phyloP scores from a whole-genome alignment of 2,113 vertebrate genomes.

The Oryzias javanicus region DNA sequence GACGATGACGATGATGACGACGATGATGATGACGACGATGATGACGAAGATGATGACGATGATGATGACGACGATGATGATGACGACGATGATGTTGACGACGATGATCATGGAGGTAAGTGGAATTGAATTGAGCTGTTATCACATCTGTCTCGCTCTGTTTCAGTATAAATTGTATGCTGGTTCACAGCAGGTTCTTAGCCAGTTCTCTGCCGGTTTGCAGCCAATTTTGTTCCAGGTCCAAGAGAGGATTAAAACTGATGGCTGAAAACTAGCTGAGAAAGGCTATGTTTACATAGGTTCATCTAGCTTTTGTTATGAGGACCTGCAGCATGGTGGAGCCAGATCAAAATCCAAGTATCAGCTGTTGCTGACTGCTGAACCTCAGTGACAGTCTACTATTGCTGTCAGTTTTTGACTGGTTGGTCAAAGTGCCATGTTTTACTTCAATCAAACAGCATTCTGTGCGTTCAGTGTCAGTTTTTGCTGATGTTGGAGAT shows the following conservation, averaged over 20 bases:
- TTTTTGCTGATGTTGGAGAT: constrained; percentile 18
- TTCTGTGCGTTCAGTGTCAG: neutral
- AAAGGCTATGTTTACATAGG: too few relatives aligned
- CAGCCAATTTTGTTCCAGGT: too few relatives aligned
- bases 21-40: constrained; percentile 34
- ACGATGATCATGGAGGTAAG: constrained; percentile 49
- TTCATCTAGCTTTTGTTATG: neutral
- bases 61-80: constrained; percentile 40
- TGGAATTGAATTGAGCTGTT: too few relatives aligned
- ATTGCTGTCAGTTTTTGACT: neutral
- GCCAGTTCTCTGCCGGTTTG: too few relatives aligned
- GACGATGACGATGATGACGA: constrained; percentile 45
- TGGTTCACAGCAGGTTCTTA: too few relatives aligned
- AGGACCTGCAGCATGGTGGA: constrained; percentile 4
- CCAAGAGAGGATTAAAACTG: too few relatives aligned
- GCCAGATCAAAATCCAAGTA: neutral
- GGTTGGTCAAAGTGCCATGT: neutral
- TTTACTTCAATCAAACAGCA: neutral
- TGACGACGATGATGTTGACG: constrained; percentile 40
- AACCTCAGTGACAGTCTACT: neutral
- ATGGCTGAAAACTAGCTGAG: too few relatives aligned
- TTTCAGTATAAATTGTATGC: too few relatives aligned
- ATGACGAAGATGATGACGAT: constrained; percentile 48
- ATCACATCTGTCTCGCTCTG: too few relatives aligned
- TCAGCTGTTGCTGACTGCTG: constrained; percentile 14